Evolutionary conservation across 2,113 vertebrate genomes (phyloP).

Genomic region (Anguilla rostrata): DNA sequence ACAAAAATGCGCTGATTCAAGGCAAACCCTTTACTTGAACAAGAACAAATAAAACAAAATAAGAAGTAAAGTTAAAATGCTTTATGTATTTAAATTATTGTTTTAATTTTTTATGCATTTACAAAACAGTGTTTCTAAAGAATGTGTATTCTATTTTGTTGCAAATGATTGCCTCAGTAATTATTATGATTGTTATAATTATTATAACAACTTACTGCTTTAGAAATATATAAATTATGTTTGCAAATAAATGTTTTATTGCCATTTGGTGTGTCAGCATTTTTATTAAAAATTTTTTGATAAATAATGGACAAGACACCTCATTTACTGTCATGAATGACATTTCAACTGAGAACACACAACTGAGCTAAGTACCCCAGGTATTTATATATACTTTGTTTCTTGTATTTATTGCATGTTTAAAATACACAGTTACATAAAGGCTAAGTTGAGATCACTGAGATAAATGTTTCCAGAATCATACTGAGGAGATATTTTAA

Average conservation of each 20-base stretch:
- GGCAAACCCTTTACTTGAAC: conserved; percentile 45
- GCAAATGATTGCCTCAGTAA: conserved; percentile 44
- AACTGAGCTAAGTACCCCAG: neutral
- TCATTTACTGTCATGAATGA: no score
- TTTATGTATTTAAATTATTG: conserved; percentile 50
- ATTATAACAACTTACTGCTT: conserved; percentile 44
- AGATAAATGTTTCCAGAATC: no score
- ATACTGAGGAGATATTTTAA: no score
- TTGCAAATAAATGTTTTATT: conserved; percentile 58
- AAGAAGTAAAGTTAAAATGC: conserved; percentile 28
- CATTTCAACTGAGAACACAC: neutral
- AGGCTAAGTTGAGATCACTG: no score
- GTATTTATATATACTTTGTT: neutral
- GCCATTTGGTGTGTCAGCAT: conserved; percentile 25
- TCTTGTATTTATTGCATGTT: neutral
- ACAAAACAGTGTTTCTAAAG: conserved; percentile 41
- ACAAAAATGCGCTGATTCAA: conserved; percentile 20
- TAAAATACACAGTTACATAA: neutral
- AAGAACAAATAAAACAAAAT: conserved; percentile 33
- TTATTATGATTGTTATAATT: conserved; percentile 39
- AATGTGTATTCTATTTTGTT: conserved; percentile 50
- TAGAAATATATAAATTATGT: conserved; percentile 52
- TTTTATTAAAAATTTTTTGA: neutral
- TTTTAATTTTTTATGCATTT: conserved; percentile 48
- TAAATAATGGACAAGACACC: neutral